Conservation (phyloP, 1,140 invertebrate genomes). For the Colletes gigas region DNA sequence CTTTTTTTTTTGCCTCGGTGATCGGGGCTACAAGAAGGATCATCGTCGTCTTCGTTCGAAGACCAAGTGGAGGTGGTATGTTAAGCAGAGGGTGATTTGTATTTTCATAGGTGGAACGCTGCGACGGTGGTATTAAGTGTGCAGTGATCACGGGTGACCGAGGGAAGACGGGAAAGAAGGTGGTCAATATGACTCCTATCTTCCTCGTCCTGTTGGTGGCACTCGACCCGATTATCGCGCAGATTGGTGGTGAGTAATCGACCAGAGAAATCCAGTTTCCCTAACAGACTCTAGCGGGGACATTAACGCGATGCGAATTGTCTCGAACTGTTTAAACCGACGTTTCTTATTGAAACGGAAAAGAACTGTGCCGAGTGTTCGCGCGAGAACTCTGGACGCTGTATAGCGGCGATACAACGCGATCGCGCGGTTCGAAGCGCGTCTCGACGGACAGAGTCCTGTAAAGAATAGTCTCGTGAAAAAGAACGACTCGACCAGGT, state of each 20-base stretch:
- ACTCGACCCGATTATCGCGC: slow-evolving; percentile 80
- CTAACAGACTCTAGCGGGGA: slow-evolving; percentile 27
- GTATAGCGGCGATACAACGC: slow-evolving; percentile 3
- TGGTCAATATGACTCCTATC: slow-evolving; percentile 82
- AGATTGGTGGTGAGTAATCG: slow-evolving; percentile 79
- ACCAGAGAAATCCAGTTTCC: slow-evolving; percentile 57
- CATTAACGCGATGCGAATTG: neutral
- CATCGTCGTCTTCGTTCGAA: neutral
- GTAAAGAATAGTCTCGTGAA: no score
- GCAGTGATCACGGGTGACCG: slow-evolving; percentile 77
- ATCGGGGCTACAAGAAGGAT: neutral
- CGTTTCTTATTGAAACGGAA: neutral
- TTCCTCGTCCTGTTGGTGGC: slow-evolving; percentile 81
- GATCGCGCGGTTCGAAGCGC: slow-evolving; percentile 4
- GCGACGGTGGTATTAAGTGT: slow-evolving; percentile 75
- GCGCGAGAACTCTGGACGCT: neutral
- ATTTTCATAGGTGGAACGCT: slow-evolving; percentile 77
- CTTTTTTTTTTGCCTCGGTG: neutral
- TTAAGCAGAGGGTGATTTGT: slow-evolving; percentile 77
- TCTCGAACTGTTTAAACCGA: neutral
- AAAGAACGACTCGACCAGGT: no score
- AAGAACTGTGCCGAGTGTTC: slow-evolving; percentile 18
- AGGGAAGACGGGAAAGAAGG: slow-evolving; percentile 76
- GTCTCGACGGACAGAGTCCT: slow-evolving; percentile 15
- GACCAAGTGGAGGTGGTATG: slow-evolving; percentile 70